These are phyloP conservation scores for Cuculus canorus DNA, from an alignment of 2,797 vertebrate genomes.

Conservation along the genomic window DNA sequence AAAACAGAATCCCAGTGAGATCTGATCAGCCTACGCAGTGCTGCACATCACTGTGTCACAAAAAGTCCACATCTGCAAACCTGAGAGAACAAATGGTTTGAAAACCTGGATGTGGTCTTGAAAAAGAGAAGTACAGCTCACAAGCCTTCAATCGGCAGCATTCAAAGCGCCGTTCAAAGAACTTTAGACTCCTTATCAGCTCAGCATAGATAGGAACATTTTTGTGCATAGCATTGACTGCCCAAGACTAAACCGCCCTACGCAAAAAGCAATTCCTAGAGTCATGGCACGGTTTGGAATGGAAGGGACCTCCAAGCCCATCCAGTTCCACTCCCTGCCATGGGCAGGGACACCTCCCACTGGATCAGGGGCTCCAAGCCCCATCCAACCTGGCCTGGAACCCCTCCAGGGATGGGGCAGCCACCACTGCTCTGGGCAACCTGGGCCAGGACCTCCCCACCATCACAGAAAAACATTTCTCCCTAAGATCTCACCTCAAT, in stretches of 20 bases:
- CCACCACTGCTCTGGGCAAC: too few relatives aligned
- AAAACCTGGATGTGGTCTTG: background rate
- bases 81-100: background rate
- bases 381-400: too few relatives aligned
- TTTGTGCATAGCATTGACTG: background rate
- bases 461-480: too few relatives aligned
- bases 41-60: accelerated
- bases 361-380: too few relatives aligned
- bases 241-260: background rate
- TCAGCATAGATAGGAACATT: background rate
- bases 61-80: background rate
- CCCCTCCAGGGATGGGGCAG: too few relatives aligned
- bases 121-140: background rate
- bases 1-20: background rate
- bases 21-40: too few relatives aligned
- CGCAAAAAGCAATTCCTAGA: background rate
- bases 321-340: too few relatives aligned
- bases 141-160: accelerated
- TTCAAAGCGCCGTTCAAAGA: background rate
- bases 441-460: too few relatives aligned
- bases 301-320: too few relatives aligned
- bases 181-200: background rate
- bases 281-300: too few relatives aligned
- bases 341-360: too few relatives aligned
- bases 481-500: too few relatives aligned